Percentiles rank a stretch among this genome's conserved stretches.
Evolutionary conservation across 2,888 invertebrate species (phyloP).

Genomic region (Prosapia bicincta): DNA sequence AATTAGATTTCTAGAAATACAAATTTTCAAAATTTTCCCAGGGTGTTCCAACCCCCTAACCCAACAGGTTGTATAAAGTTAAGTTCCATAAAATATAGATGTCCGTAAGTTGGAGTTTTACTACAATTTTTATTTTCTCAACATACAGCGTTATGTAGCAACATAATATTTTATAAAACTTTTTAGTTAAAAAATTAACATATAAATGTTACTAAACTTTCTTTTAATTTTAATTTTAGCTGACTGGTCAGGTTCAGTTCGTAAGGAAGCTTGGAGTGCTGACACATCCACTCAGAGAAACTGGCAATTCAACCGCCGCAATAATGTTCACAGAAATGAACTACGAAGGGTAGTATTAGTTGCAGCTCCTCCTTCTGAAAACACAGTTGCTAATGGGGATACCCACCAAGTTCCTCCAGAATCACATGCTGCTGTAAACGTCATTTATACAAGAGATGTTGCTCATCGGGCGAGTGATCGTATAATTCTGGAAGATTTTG

Average conservation of each 20-base stretch:
- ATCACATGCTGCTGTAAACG: constrained; percentile 42
- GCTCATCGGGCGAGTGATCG: constrained; percentile 50
- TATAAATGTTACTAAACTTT: no score
- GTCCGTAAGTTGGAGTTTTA: no score
- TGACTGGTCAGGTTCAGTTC: constrained; percentile 61
- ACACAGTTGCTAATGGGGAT: constrained; percentile 1
- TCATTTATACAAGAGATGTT: constrained; percentile 56
- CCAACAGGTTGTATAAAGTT: no score
- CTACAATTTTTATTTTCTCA: no score
- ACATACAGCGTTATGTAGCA: no score
- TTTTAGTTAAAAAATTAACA: no score
- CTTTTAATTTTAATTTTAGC: constrained; percentile 44
- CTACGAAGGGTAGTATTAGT: constrained; percentile 36
- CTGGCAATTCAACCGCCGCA: constrained; percentile 71
- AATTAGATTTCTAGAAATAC: no score
- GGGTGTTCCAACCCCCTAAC: no score
- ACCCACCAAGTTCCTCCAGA: neutral
- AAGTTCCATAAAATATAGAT: no score
- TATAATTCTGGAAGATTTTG: constrained; percentile 58
- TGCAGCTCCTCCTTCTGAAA: constrained; percentile 13
- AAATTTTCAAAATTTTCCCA: no score
- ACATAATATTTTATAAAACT: no score
- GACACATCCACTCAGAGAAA: constrained; percentile 59
- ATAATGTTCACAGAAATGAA: constrained; percentile 41
- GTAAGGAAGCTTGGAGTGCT: constrained; percentile 84